These are phyloP conservation scores for Anthonomus grandis DNA, from an alignment of 1,140 invertebrate genomes.

Conservation along the genomic window DNA sequence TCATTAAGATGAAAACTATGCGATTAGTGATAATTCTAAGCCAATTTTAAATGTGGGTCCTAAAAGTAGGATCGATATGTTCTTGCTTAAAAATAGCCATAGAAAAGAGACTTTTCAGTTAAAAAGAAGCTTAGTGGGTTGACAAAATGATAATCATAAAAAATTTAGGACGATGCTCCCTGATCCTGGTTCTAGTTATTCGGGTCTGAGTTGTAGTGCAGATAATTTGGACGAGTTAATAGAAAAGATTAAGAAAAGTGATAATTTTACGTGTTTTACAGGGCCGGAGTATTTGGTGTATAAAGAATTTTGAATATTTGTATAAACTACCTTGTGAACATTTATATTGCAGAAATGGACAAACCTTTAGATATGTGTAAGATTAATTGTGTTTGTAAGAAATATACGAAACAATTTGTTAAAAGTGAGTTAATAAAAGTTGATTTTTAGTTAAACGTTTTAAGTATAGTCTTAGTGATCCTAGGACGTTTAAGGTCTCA, in stretches of 20 bases:
- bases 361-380: constrained; percentile 31
- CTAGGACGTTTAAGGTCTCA: too few relatives aligned
- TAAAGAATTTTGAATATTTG: constrained; percentile 23
- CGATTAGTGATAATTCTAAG: constrained; percentile 66
- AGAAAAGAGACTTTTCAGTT: constrained; percentile 55
- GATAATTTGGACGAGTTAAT: constrained; percentile 29
- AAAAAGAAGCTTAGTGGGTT: constrained; percentile 64
- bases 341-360: constrained; percentile 40
- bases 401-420: constrained; percentile 32
- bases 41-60: constrained; percentile 65
- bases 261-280: constrained; percentile 30
- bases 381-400: constrained; percentile 30
- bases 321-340: constrained; percentile 41
- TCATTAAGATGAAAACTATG: constrained; percentile 65
- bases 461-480: too few relatives aligned
- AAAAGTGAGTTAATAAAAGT: constrained; percentile 34
- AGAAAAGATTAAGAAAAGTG: constrained; percentile 25
- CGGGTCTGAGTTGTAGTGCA: background rate
- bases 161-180: constrained; percentile 5
- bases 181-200: background rate
- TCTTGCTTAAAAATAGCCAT: constrained; percentile 61
- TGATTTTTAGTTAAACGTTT: constrained; percentile 36
- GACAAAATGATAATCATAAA: constrained; percentile 34
- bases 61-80: constrained; percentile 75
- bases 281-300: constrained; percentile 35